phyloP scores from a whole-genome alignment of 2,797 vertebrate species.

The Sebastolobus alascanus region DNA sequence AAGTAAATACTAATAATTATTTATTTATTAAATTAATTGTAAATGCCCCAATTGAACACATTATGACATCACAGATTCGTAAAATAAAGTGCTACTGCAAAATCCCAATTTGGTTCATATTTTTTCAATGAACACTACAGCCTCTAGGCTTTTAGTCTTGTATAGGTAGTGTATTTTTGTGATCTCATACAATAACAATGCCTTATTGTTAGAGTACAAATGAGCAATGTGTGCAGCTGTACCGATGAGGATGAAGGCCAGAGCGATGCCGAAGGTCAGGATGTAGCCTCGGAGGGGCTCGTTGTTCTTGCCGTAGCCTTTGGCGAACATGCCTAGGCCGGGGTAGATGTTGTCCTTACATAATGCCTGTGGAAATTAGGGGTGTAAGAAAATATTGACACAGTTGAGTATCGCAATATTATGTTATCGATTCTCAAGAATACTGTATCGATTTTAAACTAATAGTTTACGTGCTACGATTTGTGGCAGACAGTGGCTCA shows the following conservation, averaged over 20 bases:
- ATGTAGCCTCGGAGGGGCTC: constrained; percentile 97
- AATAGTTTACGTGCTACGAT: too few relatives aligned
- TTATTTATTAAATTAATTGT: neutral
- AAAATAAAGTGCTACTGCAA: neutral
- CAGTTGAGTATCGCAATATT: neutral
- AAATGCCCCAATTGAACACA: neutral
- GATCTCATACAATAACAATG: neutral
- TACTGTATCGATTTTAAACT: neutral
- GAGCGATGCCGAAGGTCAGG: constrained; percentile 94
- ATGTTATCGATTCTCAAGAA: too few relatives aligned
- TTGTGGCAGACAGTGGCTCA: neutral
- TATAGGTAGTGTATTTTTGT: neutral
- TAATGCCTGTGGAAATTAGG: constrained; percentile 86
- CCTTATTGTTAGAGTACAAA: neutral
- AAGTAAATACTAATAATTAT: neutral
- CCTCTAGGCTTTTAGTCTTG: neutral
- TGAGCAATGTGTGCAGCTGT: constrained; percentile 46
- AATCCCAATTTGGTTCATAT: too few relatives aligned
- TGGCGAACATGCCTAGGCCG: constrained; percentile 93
- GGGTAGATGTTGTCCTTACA: constrained; percentile 99
- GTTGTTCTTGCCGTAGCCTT: constrained; percentile 99
- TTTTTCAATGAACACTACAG: neutral
- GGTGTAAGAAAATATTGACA: neutral
- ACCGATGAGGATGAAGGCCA: constrained; percentile 99
- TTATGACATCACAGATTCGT: neutral